Base-by-base conservation (phyloP, 2,113 vertebrate species). In the Callionymus lyra region DNA sequence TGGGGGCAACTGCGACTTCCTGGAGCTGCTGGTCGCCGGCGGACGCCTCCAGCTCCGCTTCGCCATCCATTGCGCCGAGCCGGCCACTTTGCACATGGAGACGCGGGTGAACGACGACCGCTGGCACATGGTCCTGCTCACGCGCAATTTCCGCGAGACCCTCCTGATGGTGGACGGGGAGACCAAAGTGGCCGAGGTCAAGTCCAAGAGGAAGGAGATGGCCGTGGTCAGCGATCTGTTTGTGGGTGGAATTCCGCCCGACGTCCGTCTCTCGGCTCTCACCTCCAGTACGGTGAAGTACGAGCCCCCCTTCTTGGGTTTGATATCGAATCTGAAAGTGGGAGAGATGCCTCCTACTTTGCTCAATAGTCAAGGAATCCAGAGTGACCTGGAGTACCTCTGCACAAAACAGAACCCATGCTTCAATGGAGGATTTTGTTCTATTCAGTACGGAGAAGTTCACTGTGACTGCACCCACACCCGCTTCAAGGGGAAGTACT, bases 231-330 rank as follows among this genome's bases (percentile, higher is more conserved):
- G 91, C 10, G 91, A 96, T 67, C 82, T 96, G 44, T 94, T 93
- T 16, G 88, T 94, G 6, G 93, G 93, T 0, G 93, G 93, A 8
- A 85, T 96, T 47, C 93, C 93, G 0, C 91, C 91, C 0, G 92
- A 96, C 10, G 89, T 94, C 31, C 89, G 90, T 8, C 88, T 94
- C 15, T 94, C 91, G 1, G 90, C 90, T 0, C 70, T 96, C 36
- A 94, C 92, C 6, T 92, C 92, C 27, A 92, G 90, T 81, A 91
- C 90, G 0, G 91, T 91, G 41, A 94, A 94, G 76, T 93, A 93
- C 16, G 91, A 96, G 69, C 86, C 89, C 16, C 93, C 90, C 0
- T 94, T 92, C 71, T 80, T 65, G 6, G 93, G 93, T 6, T 80
- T 92, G 46, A 82, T 94, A 72, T 90, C 90, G 65, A 89, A 92